Base-by-base conservation (phyloP, 2,113 vertebrate genomes). In the Petrocephalus microphthalmus region DNA sequence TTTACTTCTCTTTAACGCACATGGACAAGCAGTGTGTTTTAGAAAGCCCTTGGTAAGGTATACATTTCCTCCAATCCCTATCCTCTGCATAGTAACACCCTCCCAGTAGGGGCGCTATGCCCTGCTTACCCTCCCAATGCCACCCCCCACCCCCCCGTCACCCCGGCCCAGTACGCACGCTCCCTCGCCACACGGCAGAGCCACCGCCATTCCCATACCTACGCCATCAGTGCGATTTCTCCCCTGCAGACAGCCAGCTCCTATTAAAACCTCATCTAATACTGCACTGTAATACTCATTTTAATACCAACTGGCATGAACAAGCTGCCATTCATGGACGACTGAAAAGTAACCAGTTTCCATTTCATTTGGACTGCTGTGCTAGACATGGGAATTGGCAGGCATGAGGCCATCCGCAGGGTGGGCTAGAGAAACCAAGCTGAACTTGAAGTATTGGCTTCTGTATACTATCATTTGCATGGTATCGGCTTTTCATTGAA, bases 1-100 rank as follows among this genome's bases (percentile, higher is more conserved):
- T 90, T 89, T 91, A 92, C 89, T 88, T 90, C 87, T 91, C 90
- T 92, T 88, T 91, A 85, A 91, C 82, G 88, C 85, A 90, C 17
- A 87, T 54, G 84, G 90, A 90, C 87, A 84, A 84, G 86, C 90
- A 67, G 82, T 74, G 88, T 89, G 83, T 89, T 88, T 90, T 89
- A 88, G 92, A 74, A 84, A 90, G 90, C 67, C 15, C 33, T 87
- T 90, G 90, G 91, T 93, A 91, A 92, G 89, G 91, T 93, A 93
- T 92, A 78, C 7, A 52, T 86, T 89, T 78, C 22, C 0, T 51
- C 86, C 54, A 74, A 85, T 29, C 87, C 60, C 71, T 2, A 82
- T 52, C 45, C 84, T 71, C 22, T 47, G 74, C 64, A 88, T 83
- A 45, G 51, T 54, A 15, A 88, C 74, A 88, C 51, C 37, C 22